Evolutionary conservation across 2,113 vertebrate species (phyloP).

Genomic region (Pandion haliaetus): DNA sequence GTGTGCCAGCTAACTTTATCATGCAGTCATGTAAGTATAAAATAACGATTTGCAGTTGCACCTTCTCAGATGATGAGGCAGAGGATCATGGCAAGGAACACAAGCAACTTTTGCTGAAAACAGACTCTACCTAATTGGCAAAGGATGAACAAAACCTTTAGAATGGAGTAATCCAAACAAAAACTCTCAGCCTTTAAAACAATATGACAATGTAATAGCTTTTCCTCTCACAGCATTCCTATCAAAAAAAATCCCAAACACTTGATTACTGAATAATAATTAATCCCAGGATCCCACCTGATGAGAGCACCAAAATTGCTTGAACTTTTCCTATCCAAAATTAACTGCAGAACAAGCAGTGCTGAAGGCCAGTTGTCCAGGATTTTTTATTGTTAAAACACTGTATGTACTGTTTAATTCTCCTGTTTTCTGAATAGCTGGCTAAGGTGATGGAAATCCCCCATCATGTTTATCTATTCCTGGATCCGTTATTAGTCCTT

Average conservation of each 20-base stretch:
- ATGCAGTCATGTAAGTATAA: background rate
- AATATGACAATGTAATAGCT: background rate
- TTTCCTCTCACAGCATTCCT: conserved; percentile 2
- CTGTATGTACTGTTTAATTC: background rate
- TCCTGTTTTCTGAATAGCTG: conserved; percentile 24
- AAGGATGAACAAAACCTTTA: background rate
- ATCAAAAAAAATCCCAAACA: background rate
- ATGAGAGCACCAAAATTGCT: conserved; percentile 21
- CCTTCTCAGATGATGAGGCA: conserved; percentile 16
- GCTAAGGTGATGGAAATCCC: conserved; percentile 47
- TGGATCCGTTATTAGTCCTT: background rate
- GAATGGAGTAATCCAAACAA: background rate
- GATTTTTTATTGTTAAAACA: conserved; percentile 19
- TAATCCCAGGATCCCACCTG: conserved; percentile 23
- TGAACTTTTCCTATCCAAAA: conserved; percentile 39
- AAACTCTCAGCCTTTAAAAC: background rate
- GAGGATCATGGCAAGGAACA: background rate
- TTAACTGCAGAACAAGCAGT: conserved; percentile 35
- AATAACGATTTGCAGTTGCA: conserved; percentile 13
- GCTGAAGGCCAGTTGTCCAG: conserved; percentile 39
- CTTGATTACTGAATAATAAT: conserved; percentile 48
- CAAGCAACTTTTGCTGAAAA: background rate
- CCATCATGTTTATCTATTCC: conserved; percentile 38
- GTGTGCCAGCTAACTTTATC: conserved; percentile 7
- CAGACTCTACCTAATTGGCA: background rate